Evolutionary conservation across 2,113 vertebrate species (phyloP).

Genomic region (Hippolais icterina): DNA sequence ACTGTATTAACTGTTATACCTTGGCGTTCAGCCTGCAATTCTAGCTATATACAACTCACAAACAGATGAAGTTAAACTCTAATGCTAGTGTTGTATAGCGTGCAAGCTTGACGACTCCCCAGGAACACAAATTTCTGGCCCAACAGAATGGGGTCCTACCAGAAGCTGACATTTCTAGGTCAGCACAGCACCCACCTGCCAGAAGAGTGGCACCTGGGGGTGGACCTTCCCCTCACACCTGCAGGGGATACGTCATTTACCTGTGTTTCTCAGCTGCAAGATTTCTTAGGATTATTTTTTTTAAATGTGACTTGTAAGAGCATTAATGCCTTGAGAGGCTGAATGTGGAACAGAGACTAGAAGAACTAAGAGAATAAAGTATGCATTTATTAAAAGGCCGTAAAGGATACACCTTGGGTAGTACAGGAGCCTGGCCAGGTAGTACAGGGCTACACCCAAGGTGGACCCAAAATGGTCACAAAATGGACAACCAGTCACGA

Average conservation of each 20-base stretch:
- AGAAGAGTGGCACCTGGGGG: background rate
- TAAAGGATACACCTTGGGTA: background rate
- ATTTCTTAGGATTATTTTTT: background rate
- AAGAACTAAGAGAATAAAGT: background rate
- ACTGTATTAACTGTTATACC: background rate
- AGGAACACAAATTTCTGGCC: background rate
- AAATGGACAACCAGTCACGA: background rate
- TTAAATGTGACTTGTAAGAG: background rate
- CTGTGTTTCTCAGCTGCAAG: background rate
- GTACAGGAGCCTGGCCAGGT: background rate
- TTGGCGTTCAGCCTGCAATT: background rate
- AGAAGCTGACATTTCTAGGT: background rate
- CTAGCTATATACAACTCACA: background rate
- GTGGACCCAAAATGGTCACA: background rate
- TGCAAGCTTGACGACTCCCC: background rate
- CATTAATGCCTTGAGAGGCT: background rate
- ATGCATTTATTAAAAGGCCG: background rate
- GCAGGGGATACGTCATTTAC: background rate
- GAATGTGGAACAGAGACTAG: background rate
- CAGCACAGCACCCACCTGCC: background rate
- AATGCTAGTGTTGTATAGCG: background rate
- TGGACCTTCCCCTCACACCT: background rate
- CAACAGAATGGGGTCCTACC: accelerated
- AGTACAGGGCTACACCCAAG: background rate
- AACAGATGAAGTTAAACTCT: background rate